A percentile compares a stretch with the other conserved stretches of the same genome.
These are phyloP conservation scores for Trypoxylon attenuatum DNA, from an alignment of 2,888 invertebrate genomes.

Conservation along the genomic window DNA sequence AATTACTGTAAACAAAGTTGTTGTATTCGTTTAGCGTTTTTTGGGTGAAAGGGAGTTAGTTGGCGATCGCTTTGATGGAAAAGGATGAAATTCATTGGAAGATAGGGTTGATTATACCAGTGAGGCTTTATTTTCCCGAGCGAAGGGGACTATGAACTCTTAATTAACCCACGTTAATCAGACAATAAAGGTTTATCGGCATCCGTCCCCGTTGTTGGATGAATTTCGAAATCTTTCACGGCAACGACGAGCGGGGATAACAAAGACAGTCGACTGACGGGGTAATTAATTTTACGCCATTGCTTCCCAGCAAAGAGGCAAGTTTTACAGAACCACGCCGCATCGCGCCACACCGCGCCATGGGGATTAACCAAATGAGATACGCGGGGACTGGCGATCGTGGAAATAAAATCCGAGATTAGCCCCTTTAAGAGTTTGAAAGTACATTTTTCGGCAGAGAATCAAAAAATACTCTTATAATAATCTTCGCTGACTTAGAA, in stretches of 20 bases:
- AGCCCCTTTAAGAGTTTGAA: constrained; percentile 31
- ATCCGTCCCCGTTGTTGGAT: constrained; percentile 5
- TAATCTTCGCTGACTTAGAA: too few species aligned
- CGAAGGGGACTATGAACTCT: not conserved
- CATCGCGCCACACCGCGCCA: too few species aligned
- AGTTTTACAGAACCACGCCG: constrained; percentile 38
- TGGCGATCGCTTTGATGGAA: too few species aligned
- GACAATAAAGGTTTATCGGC: constrained; percentile 36
- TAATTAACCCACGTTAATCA: constrained; percentile 34
- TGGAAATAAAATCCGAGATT: constrained; percentile 42
- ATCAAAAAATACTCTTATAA: too few species aligned
- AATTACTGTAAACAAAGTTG: too few species aligned
- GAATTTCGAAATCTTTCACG: constrained; percentile 27
- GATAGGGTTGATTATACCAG: too few species aligned
- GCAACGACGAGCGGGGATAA: not conserved
- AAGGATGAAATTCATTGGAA: too few species aligned
- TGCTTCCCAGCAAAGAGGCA: constrained; percentile 30
- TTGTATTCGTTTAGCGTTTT: too few species aligned
- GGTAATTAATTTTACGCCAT: constrained; percentile 55
- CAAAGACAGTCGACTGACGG: constrained; percentile 1
- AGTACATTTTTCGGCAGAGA: constrained; percentile 26
- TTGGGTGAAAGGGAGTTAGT: too few species aligned
- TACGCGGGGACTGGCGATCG: constrained; percentile 32
- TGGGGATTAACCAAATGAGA: constrained; percentile 45
- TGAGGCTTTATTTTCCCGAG: not conserved